Conservation (phyloP, 30 jellyfish, hydroid and myxozoan species). For the Mastigias papua region DNA sequence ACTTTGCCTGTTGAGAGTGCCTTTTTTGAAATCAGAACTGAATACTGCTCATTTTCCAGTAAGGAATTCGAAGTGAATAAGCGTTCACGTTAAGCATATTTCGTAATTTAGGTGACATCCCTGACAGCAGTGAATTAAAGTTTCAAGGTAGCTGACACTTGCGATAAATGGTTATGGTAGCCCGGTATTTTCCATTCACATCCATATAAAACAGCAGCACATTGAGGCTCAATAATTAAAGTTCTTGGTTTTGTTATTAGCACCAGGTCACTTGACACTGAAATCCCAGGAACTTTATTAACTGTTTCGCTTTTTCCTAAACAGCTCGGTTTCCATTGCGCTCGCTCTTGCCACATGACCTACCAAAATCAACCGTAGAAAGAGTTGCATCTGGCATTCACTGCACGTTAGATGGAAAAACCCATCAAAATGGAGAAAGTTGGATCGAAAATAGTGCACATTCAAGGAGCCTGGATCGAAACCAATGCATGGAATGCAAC, state of each 20-base stretch:
- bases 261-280: neutral
- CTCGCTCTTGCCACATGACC: constrained; percentile 4
- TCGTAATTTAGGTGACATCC: no score
- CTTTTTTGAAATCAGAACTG: no score
- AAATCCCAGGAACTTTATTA: neutral
- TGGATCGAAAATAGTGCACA: constrained; percentile 83
- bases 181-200: no score
- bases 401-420: constrained; percentile 67
- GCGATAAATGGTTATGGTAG: no score
- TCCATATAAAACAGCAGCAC: neutral
- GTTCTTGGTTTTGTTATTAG: neutral
- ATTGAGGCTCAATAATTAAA: neutral
- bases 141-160: no score
- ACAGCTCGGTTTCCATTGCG: constrained; percentile 36
- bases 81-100: no score
- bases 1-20: no score
- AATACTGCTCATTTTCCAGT: no score
- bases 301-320: neutral
- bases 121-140: no score
- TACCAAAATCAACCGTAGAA: constrained; percentile 6
- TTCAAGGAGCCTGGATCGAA: constrained; percentile 35
- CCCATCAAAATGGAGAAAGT: constrained; percentile 55
- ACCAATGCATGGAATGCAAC: constrained; percentile 87
- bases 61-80: no score
- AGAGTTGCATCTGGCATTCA: constrained; percentile 17